Evolutionary conservation across 2,113 vertebrate genomes (phyloP).

Genomic region (Nettapus auritus): DNA sequence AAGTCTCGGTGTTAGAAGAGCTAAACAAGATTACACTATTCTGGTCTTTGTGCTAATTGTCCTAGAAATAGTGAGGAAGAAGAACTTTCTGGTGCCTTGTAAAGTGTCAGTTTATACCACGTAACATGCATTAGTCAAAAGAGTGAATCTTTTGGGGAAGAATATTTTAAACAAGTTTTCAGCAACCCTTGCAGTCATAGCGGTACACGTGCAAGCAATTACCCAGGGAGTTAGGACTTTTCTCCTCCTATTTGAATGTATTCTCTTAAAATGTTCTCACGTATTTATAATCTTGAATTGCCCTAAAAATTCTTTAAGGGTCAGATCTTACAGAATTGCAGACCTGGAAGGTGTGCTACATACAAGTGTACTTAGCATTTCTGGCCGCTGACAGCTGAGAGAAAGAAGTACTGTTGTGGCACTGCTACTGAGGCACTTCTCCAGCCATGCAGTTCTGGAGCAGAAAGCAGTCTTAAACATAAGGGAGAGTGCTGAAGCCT

Average conservation of each 20-base stretch:
- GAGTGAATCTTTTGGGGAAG: not conserved
- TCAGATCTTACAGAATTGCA: not conserved
- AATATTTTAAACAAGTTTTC: not conserved
- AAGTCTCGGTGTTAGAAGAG: not conserved
- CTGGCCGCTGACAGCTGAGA: not conserved
- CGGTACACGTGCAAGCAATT: not conserved
- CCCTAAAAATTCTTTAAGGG: not conserved
- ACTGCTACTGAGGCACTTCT: not conserved
- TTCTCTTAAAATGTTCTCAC: not conserved
- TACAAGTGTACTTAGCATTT: not conserved
- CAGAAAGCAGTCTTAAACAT: not conserved
- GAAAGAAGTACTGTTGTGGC: not conserved
- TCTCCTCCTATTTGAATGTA: not conserved
- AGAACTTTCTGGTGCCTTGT: not conserved
- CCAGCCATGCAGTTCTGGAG: not conserved
- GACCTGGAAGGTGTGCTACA: not conserved
- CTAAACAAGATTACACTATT: not conserved
- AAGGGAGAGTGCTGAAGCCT: not conserved
- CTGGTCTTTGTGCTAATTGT: conserved; percentile 26
- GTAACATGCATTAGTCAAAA: not conserved
- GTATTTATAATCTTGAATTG: not conserved
- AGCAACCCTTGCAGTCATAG: not conserved
- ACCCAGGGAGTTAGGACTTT: not conserved
- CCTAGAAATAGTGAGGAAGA: not conserved
- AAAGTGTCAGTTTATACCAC: not conserved